Evolutionary conservation across 2,888 invertebrate genomes (phyloP).

Genomic region (Microplitis manilae): DNA sequence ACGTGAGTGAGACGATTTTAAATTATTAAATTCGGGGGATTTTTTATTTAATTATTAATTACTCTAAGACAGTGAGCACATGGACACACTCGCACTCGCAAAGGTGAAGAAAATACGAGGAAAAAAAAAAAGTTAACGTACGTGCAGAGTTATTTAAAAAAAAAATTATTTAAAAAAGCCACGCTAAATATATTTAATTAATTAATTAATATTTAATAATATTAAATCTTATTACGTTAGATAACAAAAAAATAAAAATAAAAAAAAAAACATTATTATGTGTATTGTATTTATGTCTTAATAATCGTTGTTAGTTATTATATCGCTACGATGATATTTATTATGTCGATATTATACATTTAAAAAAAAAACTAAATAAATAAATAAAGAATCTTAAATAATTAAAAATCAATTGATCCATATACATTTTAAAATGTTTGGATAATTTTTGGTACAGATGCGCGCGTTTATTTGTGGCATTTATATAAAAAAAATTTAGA

Average conservation of each 20-base stretch:
- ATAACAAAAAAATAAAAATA: constrained; percentile 44
- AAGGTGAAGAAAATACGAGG: constrained; percentile 46
- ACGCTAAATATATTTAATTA: constrained; percentile 58
- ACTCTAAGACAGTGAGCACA: constrained; percentile 15
- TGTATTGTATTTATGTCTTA: constrained; percentile 69
- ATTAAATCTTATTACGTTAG: constrained; percentile 67
- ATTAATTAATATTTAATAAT: constrained; percentile 59
- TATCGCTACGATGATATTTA: constrained; percentile 57
- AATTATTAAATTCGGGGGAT: constrained; percentile 10
- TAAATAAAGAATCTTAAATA: background rate
- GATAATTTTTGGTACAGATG: constrained; percentile 31
- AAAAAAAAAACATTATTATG: constrained; percentile 59
- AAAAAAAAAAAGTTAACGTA: constrained; percentile 14
- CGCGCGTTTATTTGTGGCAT: constrained; percentile 21
- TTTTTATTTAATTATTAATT: no score
- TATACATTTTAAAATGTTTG: constrained; percentile 21
- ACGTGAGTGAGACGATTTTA: constrained; percentile 33
- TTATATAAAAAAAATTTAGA: background rate
- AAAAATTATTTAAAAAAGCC: constrained; percentile 48
- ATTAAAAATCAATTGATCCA: constrained; percentile 22
- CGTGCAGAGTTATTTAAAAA: constrained; percentile 29
- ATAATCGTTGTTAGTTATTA: constrained; percentile 68
- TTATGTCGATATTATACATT: constrained; percentile 29
- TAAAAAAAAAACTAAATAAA: constrained; percentile 28
- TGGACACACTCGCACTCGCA: constrained; percentile 46